Base-by-base conservation (phyloP, 2,113 vertebrate genomes). In the Phoenicopterus ruber region DNA sequence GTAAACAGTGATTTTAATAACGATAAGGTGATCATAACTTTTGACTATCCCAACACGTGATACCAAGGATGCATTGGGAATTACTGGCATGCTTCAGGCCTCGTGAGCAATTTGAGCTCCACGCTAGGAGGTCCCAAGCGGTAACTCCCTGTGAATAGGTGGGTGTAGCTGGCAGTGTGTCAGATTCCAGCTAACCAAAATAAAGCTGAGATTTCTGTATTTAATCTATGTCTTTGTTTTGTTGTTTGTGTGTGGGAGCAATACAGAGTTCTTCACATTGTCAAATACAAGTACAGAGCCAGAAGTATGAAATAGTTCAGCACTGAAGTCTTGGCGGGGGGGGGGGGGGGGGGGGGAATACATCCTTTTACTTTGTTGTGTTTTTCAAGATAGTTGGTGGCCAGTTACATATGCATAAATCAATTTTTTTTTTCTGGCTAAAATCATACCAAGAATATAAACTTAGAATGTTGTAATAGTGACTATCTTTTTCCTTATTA, bases 301-400 rank as follows among this genome's bases (percentile, higher is more conserved):
- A 76, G 65, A 72, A 58, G 29, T 67, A 36, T 22, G 67, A 69
- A 77, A 65, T 4, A 49, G 38, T 76, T 91, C 32, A 32, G 50
- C 16, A 8, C 2, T 47, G 49, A 47, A 57, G 19, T 63, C 24
- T 44, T 2, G 10, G 11, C 16, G 5, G 1, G 8, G 8, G 3
- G 3, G 4, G 21, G 11, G 18, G 5, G 11, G 18, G 5, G 1
- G 8, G 8, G 3, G 3, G 4, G 21, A 58, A 70, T 7, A 5
- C 4, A 44, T 82, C n/a, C 24, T 86, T 82, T 80, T 19, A 10
- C 29, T 83, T 79, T 40, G 31, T 22, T 81, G 54, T 61, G 31
- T 70, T 88, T 93, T 90, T 49, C 29, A 63, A 10, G 19, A 25
- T 32, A 89, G 26, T 69, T 76, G 19, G 29, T 94, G 52, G 26